phyloP scores from a whole-genome alignment of 2,113 vertebrate genomes.

The Leiothrix lutea region DNA sequence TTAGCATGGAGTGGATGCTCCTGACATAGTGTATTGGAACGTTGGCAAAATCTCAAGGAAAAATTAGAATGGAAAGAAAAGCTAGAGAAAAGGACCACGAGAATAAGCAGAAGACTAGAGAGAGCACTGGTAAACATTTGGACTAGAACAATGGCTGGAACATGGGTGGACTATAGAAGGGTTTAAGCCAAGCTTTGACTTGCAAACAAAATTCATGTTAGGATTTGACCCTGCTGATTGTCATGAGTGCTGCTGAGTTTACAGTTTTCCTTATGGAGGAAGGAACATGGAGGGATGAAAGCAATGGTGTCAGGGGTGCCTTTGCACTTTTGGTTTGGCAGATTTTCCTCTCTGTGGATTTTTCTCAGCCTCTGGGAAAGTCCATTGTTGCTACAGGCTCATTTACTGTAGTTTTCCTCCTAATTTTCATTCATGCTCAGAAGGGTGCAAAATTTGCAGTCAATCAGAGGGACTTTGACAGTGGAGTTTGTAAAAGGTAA shows the following conservation, averaged over 20 bases:
- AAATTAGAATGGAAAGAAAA: not conserved
- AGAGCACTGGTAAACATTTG: not conserved
- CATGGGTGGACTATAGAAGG: conserved; percentile 22
- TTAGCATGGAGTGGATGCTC: not conserved
- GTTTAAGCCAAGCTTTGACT: conserved; percentile 54
- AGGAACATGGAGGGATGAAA: not conserved
- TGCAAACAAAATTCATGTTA: conserved; percentile 48
- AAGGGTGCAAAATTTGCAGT: not conserved
- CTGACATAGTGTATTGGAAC: not conserved
- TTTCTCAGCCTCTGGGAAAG: conserved; percentile 24
- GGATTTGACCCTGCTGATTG: conserved; percentile 52
- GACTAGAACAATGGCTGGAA: conserved; percentile 54
- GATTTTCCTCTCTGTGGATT: not conserved
- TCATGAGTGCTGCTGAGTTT: conserved; percentile 21
- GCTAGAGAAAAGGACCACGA: not conserved
- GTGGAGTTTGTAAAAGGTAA: not conserved
- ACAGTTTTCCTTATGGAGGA: conserved; percentile 10
- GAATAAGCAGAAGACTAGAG: not conserved
- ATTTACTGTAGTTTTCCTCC: not conserved
- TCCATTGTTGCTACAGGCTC: conserved; percentile 11
- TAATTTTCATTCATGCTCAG: not conserved
- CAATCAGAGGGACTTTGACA: not conserved
- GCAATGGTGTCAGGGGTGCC: not conserved
- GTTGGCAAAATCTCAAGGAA: not conserved
- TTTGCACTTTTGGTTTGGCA: not conserved